phyloP scores from a whole-genome alignment of 2,888 invertebrate genomes.

The Odiellus spinosus region DNA sequence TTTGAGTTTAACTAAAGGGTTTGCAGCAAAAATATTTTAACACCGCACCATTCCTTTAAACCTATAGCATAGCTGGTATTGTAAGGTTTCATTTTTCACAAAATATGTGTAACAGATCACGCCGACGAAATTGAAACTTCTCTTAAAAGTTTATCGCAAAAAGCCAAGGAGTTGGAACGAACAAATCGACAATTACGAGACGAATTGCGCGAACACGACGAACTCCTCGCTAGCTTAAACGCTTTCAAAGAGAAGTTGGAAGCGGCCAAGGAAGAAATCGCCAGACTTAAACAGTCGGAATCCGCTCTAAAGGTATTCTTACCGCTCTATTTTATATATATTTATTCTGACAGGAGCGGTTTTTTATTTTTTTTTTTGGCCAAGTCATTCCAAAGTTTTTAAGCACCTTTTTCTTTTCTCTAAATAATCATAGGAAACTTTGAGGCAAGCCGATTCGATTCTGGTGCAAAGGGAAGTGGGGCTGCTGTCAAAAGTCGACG shows the following conservation, averaged over 20 bases:
- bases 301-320: conserved; percentile 4
- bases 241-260: conserved; percentile 29
- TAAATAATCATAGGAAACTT: conserved; percentile 16
- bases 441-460: conserved; percentile 34
- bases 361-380: not conserved
- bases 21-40: too few relatives aligned
- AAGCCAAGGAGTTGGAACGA: conserved; percentile 13
- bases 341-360: not conserved
- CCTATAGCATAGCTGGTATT: too few relatives aligned
- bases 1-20: too few relatives aligned
- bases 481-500: conserved; percentile 8
- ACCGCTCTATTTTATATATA: not conserved
- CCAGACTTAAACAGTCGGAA: conserved; percentile 16
- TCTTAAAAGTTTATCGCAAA: conserved; percentile 8
- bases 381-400: conserved; percentile 1
- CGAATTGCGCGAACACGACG: conserved; percentile 17
- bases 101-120: too few relatives aligned
- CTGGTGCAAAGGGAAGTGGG: conserved; percentile 35
- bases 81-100: too few relatives aligned
- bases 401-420: too few relatives aligned
- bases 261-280: conserved; percentile 23
- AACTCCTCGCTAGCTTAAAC: conserved; percentile 17
- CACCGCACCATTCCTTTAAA: too few relatives aligned
- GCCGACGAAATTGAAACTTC: conserved; percentile 6
- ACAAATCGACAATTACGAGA: conserved; percentile 8